Conservation (phyloP, 2,888 invertebrate species). For the Oligia strigilis region DNA sequence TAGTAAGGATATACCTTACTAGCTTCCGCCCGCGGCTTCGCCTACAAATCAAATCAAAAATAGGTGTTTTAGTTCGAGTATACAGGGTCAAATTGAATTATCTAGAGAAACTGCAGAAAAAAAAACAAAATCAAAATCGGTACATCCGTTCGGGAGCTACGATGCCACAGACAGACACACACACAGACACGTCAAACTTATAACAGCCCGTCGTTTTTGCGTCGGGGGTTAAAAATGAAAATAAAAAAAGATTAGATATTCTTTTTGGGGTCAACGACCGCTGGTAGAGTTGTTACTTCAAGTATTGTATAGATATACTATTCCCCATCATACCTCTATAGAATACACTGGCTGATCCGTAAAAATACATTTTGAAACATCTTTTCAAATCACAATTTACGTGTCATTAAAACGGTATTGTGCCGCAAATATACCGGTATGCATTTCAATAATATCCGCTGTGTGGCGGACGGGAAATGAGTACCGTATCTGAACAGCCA, state of each 20-base stretch:
- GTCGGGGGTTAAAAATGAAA: no score
- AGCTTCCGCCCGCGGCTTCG: no score
- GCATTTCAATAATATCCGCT: conserved; percentile 84
- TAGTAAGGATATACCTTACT: no score
- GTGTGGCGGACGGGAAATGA: conserved; percentile 80
- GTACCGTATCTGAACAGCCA: conserved; percentile 66
- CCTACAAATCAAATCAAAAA: background rate
- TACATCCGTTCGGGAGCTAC: no score
- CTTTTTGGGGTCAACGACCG: background rate
- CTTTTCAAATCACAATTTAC: background rate
- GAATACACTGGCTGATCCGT: background rate
- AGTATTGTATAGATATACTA: no score
- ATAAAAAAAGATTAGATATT: background rate
- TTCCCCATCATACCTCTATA: no score
- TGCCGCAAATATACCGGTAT: conserved; percentile 65
- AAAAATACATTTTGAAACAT: background rate
- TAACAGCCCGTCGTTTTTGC: no score
- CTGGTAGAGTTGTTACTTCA: background rate
- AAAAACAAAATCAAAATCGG: no score
- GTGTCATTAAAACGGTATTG: conserved; percentile 35
- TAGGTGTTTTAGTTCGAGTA: background rate
- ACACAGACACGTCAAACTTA: no score
- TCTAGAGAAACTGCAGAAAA: no score
- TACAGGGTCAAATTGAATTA: background rate
- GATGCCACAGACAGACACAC: no score